Conservation (phyloP, 2,113 vertebrate species). For the Kryptolebias marmoratus region DNA sequence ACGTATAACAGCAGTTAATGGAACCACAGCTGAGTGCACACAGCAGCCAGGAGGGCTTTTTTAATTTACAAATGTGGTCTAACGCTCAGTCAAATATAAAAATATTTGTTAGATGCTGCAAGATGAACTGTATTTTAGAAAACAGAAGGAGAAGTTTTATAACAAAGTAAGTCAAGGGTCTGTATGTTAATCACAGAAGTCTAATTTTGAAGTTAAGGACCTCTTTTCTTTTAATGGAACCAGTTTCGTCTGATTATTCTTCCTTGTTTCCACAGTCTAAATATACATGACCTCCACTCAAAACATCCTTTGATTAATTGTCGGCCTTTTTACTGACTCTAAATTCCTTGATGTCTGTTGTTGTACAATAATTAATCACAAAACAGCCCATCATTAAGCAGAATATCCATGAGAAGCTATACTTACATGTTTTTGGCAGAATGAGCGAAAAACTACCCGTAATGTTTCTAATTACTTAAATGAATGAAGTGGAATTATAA, state of each 20-base stretch:
- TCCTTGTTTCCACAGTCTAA: conserved; percentile 20
- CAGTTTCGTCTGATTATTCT: conserved; percentile 31
- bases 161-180: conserved; percentile 13
- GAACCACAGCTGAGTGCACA: conserved; percentile 28
- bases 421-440: background rate
- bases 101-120: conserved; percentile 30
- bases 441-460: no score
- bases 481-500: no score
- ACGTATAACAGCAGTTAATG: conserved; percentile 57
- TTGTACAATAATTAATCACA: conserved; percentile 7
- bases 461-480: no score
- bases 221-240: conserved; percentile 21
- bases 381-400: background rate
- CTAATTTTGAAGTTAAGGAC: conserved; percentile 42
- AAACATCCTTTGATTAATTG: conserved; percentile 23
- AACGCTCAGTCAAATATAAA: conserved; percentile 3
- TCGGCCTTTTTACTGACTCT: conserved; percentile 12
- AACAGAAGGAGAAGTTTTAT: conserved; percentile 18
- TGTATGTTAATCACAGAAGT: conserved; percentile 15
- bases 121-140: conserved; percentile 21
- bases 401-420: background rate
- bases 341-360: conserved; percentile 5
- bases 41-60: conserved; percentile 30
- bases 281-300: conserved; percentile 25
- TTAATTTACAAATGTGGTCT: background rate